phyloP scores from a whole-genome alignment of 2,888 invertebrate species.

The Chorisops tibialis region DNA sequence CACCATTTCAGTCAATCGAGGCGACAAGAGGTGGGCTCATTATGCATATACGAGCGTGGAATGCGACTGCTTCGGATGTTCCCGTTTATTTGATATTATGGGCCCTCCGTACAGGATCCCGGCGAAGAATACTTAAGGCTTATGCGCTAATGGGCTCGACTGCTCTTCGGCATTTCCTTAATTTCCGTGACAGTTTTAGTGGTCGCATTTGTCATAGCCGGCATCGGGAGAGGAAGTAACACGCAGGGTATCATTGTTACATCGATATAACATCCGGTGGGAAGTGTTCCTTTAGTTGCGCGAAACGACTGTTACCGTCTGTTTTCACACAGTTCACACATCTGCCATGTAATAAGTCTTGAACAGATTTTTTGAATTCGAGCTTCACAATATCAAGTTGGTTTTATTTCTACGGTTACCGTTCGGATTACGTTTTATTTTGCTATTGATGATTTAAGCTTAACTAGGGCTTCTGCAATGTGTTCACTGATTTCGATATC shows the following conservation, averaged over 20 bases:
- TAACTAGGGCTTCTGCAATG: too few relatives aligned
- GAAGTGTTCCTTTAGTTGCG: constrained; percentile 4
- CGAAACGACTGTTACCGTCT: too few relatives aligned
- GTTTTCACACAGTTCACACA: too few relatives aligned
- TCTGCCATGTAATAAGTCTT: too few relatives aligned
- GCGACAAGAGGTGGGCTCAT: neutral
- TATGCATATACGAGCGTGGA: neutral
- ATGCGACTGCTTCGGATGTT: neutral
- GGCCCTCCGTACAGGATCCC: neutral
- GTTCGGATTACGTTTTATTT: too few relatives aligned
- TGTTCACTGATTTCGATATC: too few relatives aligned
- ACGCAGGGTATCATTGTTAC: constrained; percentile 19
- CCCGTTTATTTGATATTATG: neutral
- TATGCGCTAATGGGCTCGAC: constrained; percentile 10
- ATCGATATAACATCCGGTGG: constrained; percentile 21
- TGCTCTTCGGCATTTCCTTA: constrained; percentile 16
- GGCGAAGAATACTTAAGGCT: too few relatives aligned
- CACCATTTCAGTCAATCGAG: constrained; percentile 15
- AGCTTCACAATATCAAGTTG: too few relatives aligned
- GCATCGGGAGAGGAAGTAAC: constrained; percentile 10
- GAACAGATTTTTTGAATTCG: too few relatives aligned
- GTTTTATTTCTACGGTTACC: too few relatives aligned
- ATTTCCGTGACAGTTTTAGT: constrained; percentile 22
- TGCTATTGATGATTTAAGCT: too few relatives aligned
- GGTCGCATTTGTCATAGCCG: constrained; percentile 20